Base-by-base conservation (phyloP, 1,140 invertebrate species). In the Adoxophyes honmai region DNA sequence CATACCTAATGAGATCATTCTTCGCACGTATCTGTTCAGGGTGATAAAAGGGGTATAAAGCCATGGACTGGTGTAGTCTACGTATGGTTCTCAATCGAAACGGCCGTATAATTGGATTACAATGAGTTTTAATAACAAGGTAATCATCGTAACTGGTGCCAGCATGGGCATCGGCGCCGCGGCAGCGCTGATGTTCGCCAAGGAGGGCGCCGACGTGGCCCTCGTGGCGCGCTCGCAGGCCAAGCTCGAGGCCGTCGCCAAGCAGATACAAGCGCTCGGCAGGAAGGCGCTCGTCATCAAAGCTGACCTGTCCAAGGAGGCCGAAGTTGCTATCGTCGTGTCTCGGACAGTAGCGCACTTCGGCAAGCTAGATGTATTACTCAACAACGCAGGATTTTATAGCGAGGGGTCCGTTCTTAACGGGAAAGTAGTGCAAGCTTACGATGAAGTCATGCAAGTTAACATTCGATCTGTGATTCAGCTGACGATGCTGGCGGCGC, bases 141-240 rank as follows among this genome's bases (percentile, higher is more conserved):
- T 94, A 5, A 89, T 93, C 0, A 70, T 94, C 13, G 91, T 94
- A 57, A 94, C 93, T 0, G 95, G 96, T 54, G 95, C 95, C 0
- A 96, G 94, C 78, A 95, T 94, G 10, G 96, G 96, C 3, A 97
- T 97, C 64, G 96, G 96, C 35, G 92, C 92, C 37, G 93, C 92
- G 1, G 94, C 94, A 7, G 95, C 95, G 0, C 63, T 94, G 36
- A 86, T 93, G 53, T 91, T n/a, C n/a, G n/a, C n/a, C n/a, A n/a
- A n/a, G n/a, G n/a, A n/a, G n/a, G n/a, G n/a, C n/a, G n/a, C n/a
- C n/a, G n/a, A n/a, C n/a, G n/a, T n/a, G n/a, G n/a, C 90, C 0
- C 58, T 97, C 5, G 93, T 92, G 15, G 70, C 55, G 89, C 91
- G 57, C 89, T 93, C 11, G 91, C 91, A 0, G 76, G 89, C 3